Conservation (phyloP, 2,113 vertebrate genomes). For the Bettongia penicillata region DNA sequence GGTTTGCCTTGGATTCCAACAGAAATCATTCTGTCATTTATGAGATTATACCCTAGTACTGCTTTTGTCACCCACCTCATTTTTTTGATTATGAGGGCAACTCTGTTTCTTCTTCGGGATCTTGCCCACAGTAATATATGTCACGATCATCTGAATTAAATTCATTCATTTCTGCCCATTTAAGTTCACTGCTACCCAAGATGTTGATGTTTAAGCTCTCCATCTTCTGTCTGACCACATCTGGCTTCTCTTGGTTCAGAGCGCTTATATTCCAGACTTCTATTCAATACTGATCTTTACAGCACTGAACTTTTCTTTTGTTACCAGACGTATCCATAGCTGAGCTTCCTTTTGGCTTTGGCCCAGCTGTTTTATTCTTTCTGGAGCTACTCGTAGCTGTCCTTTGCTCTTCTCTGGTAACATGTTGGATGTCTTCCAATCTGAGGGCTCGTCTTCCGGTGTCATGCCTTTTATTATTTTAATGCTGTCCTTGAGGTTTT, state of each 20-base stretch:
- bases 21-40: not conserved
- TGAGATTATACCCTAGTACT: not conserved
- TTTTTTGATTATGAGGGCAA: not conserved
- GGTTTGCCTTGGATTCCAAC: not conserved
- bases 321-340: not conserved
- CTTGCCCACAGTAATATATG: not conserved
- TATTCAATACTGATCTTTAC: not conserved
- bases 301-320: not conserved
- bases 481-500: not conserved
- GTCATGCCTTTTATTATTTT: not conserved
- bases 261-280: not conserved
- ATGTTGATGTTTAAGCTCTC: not conserved
- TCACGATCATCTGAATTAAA: not conserved
- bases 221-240: not conserved
- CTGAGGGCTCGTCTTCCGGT: not conserved
- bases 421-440: not conserved
- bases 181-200: not conserved
- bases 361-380: not conserved
- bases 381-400: not conserved
- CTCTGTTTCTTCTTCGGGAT: not conserved
- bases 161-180: not conserved
- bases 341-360: not conserved
- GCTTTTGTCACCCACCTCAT: not conserved
- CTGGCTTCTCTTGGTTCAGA: not conserved
- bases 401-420: not conserved